Evolutionary conservation across 2,113 vertebrate genomes (phyloP).

Genomic region (Coracopsis vasa): DNA sequence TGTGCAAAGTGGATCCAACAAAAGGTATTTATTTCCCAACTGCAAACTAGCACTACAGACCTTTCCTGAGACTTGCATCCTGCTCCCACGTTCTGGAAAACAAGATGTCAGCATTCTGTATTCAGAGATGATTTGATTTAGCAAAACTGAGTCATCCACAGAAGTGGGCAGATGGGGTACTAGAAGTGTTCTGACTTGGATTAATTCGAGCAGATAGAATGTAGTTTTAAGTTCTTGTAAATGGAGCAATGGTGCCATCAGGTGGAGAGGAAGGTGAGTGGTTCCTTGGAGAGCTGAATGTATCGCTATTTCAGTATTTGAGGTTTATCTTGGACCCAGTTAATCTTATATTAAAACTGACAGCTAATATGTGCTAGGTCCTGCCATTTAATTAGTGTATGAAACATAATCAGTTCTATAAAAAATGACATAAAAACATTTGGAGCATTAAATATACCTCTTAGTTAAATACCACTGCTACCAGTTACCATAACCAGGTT

Average conservation of each 20-base stretch:
- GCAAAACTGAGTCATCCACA: background rate
- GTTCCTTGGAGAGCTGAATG: background rate
- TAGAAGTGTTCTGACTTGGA: background rate
- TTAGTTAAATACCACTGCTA: background rate
- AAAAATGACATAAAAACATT: background rate
- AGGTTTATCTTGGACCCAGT: background rate
- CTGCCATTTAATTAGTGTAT: background rate
- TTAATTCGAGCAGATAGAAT: background rate
- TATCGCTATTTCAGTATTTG: background rate
- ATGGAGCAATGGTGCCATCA: constrained; percentile 55
- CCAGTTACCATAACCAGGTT: background rate
- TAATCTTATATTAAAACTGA: background rate
- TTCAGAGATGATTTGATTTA: background rate
- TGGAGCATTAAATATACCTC: background rate
- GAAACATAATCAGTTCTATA: background rate
- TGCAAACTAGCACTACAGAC: background rate
- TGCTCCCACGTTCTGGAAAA: background rate
- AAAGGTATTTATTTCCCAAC: background rate
- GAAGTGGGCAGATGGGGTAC: background rate
- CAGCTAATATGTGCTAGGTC: background rate
- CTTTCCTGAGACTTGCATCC: background rate
- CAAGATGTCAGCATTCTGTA: background rate
- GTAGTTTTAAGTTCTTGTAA: background rate
- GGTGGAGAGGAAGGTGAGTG: background rate
- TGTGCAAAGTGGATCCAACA: background rate